phyloP scores from a whole-genome alignment of 2,797 vertebrate species.

The Cirrhinus mrigala region DNA sequence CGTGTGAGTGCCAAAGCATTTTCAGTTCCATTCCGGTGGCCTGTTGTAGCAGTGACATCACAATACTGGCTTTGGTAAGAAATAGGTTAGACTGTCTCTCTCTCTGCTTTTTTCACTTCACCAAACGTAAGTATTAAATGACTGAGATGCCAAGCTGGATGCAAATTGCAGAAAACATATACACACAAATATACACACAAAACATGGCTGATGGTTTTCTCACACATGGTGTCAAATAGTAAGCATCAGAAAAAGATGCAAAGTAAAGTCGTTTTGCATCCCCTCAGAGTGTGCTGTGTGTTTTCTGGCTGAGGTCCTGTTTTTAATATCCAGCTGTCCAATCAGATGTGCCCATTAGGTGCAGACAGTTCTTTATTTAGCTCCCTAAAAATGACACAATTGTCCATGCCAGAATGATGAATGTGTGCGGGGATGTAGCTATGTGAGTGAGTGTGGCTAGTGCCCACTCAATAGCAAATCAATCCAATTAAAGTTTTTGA shows the following conservation, averaged over 20 bases:
- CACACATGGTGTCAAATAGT: constrained; percentile 62
- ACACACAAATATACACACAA: neutral
- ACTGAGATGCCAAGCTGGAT: constrained; percentile 10
- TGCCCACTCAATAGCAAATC: neutral
- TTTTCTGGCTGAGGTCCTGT: neutral
- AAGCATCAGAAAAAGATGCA: neutral
- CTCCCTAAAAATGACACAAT: constrained; percentile 13
- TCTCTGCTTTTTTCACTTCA: constrained; percentile 56
- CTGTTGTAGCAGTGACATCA: constrained; percentile 87
- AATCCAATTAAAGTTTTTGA: neutral
- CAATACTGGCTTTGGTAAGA: constrained; percentile 85
- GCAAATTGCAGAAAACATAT: neutral
- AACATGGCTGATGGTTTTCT: constrained; percentile 45
- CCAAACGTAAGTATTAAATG: constrained; percentile 79
- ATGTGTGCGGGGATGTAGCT: neutral
- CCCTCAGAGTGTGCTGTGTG: neutral
- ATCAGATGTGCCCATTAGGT: neutral
- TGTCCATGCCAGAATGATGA: neutral
- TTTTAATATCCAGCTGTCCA: constrained; percentile 2
- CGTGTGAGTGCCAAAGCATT: constrained; percentile 86
- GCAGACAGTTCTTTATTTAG: constrained; percentile 8
- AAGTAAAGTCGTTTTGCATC: neutral
- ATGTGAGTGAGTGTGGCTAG: neutral
- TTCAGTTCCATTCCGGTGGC: constrained; percentile 79
- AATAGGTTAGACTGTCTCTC: constrained; percentile 56